Base-by-base conservation (phyloP, 1,140 invertebrate genomes). In the Cotesia chilonis region DNA sequence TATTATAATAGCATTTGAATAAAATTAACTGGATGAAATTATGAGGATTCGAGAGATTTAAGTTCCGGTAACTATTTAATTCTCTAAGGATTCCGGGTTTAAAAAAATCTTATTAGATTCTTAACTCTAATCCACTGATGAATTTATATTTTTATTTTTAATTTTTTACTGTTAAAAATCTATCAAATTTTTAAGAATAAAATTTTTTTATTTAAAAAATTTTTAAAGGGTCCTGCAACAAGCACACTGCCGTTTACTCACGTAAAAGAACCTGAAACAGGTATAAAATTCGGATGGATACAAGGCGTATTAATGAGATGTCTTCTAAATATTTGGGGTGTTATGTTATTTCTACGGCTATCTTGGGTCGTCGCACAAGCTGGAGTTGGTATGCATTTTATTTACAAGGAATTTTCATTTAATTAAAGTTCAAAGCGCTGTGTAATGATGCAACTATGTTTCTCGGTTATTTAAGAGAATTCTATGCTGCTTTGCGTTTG, bases 211-310 rank as follows among this genome's bases (percentile, higher is more conserved):
- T 17, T 17, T 17, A 17, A 17, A 17, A 17, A 17, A 17, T 52
- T 28, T 52, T 52, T 28, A 17, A 55, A 83, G 82, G 75, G 74
- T 1, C 14, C 74, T 37, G 78, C 78, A 9, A 79, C 79, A 10
- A 77, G 81, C 35, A 80, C 74, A 1, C 73, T 83, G 28, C 77
- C 78, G 0, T 55, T 75, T 20, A 72, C 74, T 14, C 77, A 80
- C 47, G 41, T 77, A 85, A 88, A 85, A 80, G 78, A 78, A 81
- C 76, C 85, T 20, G 84, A 82, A 77, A 87, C 88, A 3, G 88
- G 88, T 52, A 75, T 94, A 37, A 96, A 96, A 86, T 96, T 96
- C 81, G 95, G 95, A 66, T 97, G 95, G 95, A 94, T 97, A 76
- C 93, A 96, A 82, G 94, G 94, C 5, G 94, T 95, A 5, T 87